Base-by-base conservation (phyloP, 2,797 vertebrate genomes). In the Poliocrania exsul region DNA sequence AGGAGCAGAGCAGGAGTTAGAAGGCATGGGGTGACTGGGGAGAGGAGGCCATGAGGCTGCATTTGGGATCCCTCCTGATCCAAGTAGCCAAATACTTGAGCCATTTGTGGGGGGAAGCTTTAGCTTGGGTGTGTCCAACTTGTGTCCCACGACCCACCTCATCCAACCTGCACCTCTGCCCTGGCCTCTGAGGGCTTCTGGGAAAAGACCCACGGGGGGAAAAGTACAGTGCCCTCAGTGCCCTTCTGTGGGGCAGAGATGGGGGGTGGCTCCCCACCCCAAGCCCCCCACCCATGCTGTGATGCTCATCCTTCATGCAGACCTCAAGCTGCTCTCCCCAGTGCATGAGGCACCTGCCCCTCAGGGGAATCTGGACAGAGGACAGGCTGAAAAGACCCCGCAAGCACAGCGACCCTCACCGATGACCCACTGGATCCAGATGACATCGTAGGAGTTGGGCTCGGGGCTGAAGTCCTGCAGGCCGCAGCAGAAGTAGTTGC, bases 401-500 rank as follows among this genome's bases (percentile, higher is more conserved):
- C 31, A 6, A 31, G 9, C 11, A 0, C 3, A 35, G 37, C 0
- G 1, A 42, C 40, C 90, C 99, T 98, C 96, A 99, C 99, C 99
- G 1, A 99, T 99, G 81, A 99, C 99, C 99, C 99, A 99, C 98
- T 99, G 99, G 97, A 99, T 99, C 99, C 99, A 99, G 98, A 99
- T 99, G 93, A 99, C 98, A 11, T 99, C 99, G 1, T 99, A 99
- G 40, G 98, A 98, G 51, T 93, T 97, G 1, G 96, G 97, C 97
- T 99, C 98, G 0, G 99, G 99, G 47, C 98, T 96, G 85, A 99
- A 99, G 90, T 99, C 99, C 97, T 99, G 99, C 57, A 99, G 98
- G 60, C 99, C 99, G 0, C 97, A 98, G 97, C 99, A 99, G 97
- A 98, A 99, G 95, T 98, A 99, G 97, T 99, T 98, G 44, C 98